Evolutionary conservation across 2,113 vertebrate genomes (phyloP).

Genomic region (Siphamia tubifer): DNA sequence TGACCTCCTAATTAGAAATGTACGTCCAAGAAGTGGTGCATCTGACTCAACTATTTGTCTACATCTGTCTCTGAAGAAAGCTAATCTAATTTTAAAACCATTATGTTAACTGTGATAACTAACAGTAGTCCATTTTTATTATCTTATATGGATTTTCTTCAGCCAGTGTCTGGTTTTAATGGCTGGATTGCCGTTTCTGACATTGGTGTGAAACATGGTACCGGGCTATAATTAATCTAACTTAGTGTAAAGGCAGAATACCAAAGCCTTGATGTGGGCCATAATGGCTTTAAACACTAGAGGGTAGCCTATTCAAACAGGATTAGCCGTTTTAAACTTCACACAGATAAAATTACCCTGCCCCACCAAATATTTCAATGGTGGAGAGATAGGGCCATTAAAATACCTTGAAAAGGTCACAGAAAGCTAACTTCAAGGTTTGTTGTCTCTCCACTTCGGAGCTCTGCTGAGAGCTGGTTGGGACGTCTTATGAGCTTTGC

Average conservation of each 20-base stretch:
- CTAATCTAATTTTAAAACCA: not conserved
- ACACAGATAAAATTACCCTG: constrained; percentile 34
- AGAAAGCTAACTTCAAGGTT: constrained; percentile 60
- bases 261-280: not conserved
- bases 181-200: too few species aligned
- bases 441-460: constrained; percentile 64
- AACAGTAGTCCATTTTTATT: not conserved
- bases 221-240: constrained; percentile 13
- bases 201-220: constrained; percentile 26
- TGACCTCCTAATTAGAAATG: not conserved
- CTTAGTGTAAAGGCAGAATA: not conserved
- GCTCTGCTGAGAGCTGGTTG: constrained; percentile 16
- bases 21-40: not conserved
- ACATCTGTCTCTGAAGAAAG: not conserved
- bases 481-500: constrained; percentile 46
- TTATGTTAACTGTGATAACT: not conserved
- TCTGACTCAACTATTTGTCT: not conserved
- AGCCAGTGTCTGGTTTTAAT: not conserved
- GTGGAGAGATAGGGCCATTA: constrained; percentile 56
- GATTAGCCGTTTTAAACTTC: constrained; percentile 36
- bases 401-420: constrained; percentile 72
- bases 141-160: constrained; percentile 9
- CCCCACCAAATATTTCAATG: constrained; percentile 52
- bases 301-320: constrained; percentile 72
- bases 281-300: constrained; percentile 67